Evolutionary conservation across 2,113 vertebrate species (phyloP).

Genomic region (Macroglossus sobrinus): DNA sequence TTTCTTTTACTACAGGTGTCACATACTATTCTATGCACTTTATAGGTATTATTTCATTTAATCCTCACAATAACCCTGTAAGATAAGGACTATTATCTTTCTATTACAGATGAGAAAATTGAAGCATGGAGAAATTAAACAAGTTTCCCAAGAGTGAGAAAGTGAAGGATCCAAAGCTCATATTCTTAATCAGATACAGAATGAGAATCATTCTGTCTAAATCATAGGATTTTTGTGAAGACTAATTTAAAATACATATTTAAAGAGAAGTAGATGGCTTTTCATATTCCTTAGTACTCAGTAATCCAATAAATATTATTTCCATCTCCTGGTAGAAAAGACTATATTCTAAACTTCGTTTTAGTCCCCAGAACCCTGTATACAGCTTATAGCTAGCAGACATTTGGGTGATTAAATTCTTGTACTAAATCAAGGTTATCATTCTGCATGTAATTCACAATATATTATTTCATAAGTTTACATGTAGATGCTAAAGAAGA

Average conservation of each 20-base stretch:
- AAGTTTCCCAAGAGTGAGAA: not conserved
- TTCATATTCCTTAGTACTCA: slow-evolving; percentile 10
- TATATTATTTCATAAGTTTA: not conserved
- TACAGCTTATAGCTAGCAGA: not conserved
- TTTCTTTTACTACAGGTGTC: not conserved
- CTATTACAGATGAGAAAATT: slow-evolving; percentile 8
- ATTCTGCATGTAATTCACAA: not conserved
- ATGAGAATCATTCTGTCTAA: not conserved
- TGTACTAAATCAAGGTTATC: not conserved
- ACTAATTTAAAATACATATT: slow-evolving; percentile 11
- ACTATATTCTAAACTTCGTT: not conserved
- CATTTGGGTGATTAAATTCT: not conserved
- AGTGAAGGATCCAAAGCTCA: not conserved
- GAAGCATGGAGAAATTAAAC: slow-evolving; percentile 17
- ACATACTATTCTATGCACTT: slow-evolving; percentile 17
- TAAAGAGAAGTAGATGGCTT: not conserved
- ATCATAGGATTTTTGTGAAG: not conserved
- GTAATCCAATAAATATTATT: not conserved
- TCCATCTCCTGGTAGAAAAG: not conserved
- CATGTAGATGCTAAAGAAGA: not conserved
- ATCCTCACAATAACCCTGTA: not conserved
- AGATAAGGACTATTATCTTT: not conserved
- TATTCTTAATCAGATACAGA: not conserved
- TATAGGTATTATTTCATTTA: not conserved
- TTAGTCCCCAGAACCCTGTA: not conserved